Conservation (phyloP, 2,113 vertebrate genomes). For the Alouatta palliata region DNA sequence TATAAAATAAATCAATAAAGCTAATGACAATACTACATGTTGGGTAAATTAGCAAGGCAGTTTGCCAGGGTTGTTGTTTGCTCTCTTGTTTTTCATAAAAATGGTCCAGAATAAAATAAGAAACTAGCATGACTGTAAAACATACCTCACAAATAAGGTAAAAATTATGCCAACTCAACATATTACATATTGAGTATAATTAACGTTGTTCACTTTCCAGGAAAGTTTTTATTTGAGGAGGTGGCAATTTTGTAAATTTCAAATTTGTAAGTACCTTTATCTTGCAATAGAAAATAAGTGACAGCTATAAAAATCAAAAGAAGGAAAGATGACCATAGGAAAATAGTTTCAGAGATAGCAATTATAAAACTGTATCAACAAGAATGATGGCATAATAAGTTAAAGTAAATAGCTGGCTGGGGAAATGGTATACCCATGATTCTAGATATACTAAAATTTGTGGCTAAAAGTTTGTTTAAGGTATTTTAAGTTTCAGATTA, state of each 20-base stretch:
- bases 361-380: constrained; percentile 4
- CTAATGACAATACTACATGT: not conserved
- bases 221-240: not conserved
- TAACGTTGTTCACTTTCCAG: not conserved
- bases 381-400: not conserved
- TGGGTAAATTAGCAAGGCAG: not conserved
- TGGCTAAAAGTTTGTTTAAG: not conserved
- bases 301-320: not conserved
- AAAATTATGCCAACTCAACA: not conserved
- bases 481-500: constrained; percentile 16
- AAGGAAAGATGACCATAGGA: not conserved
- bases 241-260: constrained; percentile 1
- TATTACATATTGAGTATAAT: not conserved
- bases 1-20: constrained; percentile 1
- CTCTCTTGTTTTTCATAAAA: not conserved
- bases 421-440: not conserved
- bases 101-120: constrained; percentile 43
- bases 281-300: constrained; percentile 28
- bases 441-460: not conserved
- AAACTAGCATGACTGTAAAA: not conserved
- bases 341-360: not conserved
- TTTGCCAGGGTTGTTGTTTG: not conserved
- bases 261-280: constrained; percentile 9
- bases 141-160: not conserved
- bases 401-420: not conserved